These are phyloP conservation scores for Nycticorax nycticorax DNA, from an alignment of 2,113 vertebrate genomes.

Conservation along the genomic window DNA sequence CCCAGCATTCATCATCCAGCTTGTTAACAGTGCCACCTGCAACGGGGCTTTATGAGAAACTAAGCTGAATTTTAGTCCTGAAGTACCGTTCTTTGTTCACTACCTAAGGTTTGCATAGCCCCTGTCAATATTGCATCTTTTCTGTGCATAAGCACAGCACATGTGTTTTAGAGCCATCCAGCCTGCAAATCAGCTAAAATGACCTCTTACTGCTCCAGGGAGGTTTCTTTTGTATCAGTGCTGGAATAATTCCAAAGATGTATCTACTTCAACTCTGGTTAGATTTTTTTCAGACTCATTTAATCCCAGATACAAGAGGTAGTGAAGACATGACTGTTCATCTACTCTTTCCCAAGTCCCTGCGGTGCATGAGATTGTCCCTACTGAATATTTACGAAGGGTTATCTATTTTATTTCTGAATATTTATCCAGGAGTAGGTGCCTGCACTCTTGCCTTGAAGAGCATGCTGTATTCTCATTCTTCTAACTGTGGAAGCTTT, in stretches of 20 bases:
- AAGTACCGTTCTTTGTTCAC: neutral
- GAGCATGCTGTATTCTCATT: neutral
- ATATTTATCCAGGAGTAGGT: neutral
- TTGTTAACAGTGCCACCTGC: neutral
- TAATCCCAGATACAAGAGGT: neutral
- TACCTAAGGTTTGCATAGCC: neutral
- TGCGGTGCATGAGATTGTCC: neutral
- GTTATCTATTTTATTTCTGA: neutral
- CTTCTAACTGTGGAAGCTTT: neutral
- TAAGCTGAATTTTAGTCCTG: neutral
- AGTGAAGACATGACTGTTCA: neutral
- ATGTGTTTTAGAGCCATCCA: neutral
- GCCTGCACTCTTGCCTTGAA: neutral
- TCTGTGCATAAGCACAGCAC: neutral
- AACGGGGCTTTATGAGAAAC: neutral
- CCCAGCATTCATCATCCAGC: neutral
- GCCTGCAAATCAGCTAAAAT: neutral
- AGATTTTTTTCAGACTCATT: constrained; percentile 26
- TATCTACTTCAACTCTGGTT: neutral
- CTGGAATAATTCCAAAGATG: neutral
- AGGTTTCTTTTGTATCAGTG: neutral
- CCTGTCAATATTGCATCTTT: neutral
- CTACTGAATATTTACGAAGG: constrained; percentile 9
- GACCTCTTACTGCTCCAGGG: neutral
- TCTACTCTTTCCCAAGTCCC: neutral